Evolutionary conservation across 2,888 invertebrate species (phyloP).

Genomic region (Limnephilus auricula): DNA sequence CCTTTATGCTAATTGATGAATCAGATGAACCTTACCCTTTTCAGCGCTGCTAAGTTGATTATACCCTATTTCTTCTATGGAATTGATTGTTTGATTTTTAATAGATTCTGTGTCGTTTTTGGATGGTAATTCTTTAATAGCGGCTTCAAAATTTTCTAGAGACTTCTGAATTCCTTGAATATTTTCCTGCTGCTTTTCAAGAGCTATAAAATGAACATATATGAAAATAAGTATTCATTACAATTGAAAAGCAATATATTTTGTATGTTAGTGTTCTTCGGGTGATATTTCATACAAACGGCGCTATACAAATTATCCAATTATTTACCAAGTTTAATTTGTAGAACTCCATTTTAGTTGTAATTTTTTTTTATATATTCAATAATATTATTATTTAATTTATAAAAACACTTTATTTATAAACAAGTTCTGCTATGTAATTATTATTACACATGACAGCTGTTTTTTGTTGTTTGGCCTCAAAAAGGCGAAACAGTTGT

Average conservation of each 20-base stretch:
- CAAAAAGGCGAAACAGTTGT: no score
- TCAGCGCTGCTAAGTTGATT: constrained; percentile 74
- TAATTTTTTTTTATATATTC: no score
- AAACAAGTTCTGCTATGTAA: no score
- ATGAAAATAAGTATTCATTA: neutral
- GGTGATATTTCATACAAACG: no score
- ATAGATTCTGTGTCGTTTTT: constrained; percentile 77
- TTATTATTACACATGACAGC: no score
- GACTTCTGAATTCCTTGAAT: constrained; percentile 73
- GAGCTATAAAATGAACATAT: constrained; percentile 69
- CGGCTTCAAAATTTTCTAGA: constrained; percentile 74
- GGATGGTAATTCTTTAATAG: constrained; percentile 77
- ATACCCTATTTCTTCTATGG: constrained; percentile 77
- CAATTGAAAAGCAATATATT: neutral
- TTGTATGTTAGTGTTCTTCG: neutral
- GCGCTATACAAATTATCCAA: no score
- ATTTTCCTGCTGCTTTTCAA: constrained; percentile 75
- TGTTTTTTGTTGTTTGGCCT: no score
- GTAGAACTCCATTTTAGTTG: no score
- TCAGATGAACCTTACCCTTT: constrained; percentile 70
- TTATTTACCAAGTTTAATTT: no score
- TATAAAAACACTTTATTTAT: no score
- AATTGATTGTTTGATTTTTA: constrained; percentile 80
- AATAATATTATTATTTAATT: no score
- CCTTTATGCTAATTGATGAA: neutral